Evolutionary conservation across 2,888 invertebrate genomes (phyloP).

Genomic region (Pyrrhia umbra): DNA sequence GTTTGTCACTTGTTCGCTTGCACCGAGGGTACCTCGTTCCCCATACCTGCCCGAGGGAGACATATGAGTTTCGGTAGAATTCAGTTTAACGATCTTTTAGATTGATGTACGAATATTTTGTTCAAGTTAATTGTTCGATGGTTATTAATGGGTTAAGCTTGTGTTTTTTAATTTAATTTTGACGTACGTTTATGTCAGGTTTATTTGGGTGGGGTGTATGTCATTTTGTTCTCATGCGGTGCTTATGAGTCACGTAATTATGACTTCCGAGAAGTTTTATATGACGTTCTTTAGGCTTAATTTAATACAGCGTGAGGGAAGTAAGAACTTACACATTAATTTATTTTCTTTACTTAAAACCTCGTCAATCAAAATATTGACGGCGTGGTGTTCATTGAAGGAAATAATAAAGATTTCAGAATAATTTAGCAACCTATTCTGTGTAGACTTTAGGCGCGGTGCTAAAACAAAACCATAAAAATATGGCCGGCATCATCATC

Average conservation of each 20-base stretch:
- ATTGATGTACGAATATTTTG: conserved; percentile 70
- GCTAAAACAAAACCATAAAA: too few species aligned
- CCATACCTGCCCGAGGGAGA: conserved; percentile 75
- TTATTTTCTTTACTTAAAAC: background rate
- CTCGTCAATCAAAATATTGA: too few species aligned
- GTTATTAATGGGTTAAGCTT: conserved; percentile 55
- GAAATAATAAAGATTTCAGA: too few species aligned
- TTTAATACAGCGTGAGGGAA: background rate
- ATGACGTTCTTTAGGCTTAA: background rate
- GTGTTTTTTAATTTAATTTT: conserved; percentile 57
- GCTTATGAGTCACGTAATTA: conserved; percentile 4
- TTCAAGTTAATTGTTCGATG: conserved; percentile 62
- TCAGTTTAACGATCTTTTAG: conserved; percentile 80
- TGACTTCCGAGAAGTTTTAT: background rate
- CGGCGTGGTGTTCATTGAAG: too few species aligned
- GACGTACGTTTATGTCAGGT: conserved; percentile 33
- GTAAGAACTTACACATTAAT: background rate
- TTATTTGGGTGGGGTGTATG: conserved; percentile 24
- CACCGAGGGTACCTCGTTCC: conserved; percentile 77
- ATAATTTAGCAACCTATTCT: too few species aligned
- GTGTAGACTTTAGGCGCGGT: too few species aligned
- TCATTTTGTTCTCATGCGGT: conserved; percentile 19
- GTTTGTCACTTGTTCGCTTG: conserved; percentile 86
- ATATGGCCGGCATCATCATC: too few species aligned
- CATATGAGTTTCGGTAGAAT: conserved; percentile 72